A percentile compares a stretch with the other conserved stretches of the same genome.
phyloP scores from a whole-genome alignment of 2,113 vertebrate genomes.

The Brachionichthys hirsutus region DNA sequence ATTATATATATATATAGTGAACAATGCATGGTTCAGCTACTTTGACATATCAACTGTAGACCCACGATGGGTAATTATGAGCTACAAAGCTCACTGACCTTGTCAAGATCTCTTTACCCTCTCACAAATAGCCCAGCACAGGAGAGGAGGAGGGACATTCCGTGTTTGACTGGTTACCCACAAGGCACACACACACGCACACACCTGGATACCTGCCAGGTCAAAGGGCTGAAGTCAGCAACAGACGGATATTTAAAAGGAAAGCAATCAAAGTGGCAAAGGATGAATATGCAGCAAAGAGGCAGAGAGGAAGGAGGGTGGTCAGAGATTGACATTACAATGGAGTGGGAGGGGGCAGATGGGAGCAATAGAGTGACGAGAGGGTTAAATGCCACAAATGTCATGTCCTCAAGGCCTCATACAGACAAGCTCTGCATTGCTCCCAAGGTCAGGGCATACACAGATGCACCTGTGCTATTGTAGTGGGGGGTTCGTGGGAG shows the following conservation, averaged over 20 bases:
- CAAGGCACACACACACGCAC: slow-evolving; percentile 24
- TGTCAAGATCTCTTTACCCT: slow-evolving; percentile 65
- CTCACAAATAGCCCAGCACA: slow-evolving; percentile 33
- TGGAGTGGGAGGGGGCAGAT: slow-evolving; percentile 49
- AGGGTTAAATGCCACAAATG: slow-evolving; percentile 77
- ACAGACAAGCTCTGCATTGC: slow-evolving; percentile 70
- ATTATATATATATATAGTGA: no score
- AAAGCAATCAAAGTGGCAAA: slow-evolving; percentile 45
- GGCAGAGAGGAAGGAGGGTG: slow-evolving; percentile 34
- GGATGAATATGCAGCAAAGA: slow-evolving; percentile 66
- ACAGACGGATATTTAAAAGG: slow-evolving; percentile 67
- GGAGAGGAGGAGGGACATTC: slow-evolving; percentile 42
- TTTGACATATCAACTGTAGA: slow-evolving; percentile 63
- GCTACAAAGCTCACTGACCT: slow-evolving; percentile 77
- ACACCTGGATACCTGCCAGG: slow-evolving; percentile 64
- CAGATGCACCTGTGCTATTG: slow-evolving; percentile 68
- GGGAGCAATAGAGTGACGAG: slow-evolving; percentile 66
- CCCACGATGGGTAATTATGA: slow-evolving; percentile 71
- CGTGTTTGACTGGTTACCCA: slow-evolving; percentile 50
- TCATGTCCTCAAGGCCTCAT: slow-evolving; percentile 74
- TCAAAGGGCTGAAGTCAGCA: slow-evolving; percentile 68
- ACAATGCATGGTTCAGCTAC: slow-evolving; percentile 44
- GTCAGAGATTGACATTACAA: slow-evolving; percentile 56
- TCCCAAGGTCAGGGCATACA: slow-evolving; percentile 72
- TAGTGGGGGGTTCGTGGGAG: slow-evolving; percentile 31